These are phyloP conservation scores for Steinernema feltiae DNA, from an alignment of 1,140 invertebrate genomes.

Conservation along the genomic window DNA sequence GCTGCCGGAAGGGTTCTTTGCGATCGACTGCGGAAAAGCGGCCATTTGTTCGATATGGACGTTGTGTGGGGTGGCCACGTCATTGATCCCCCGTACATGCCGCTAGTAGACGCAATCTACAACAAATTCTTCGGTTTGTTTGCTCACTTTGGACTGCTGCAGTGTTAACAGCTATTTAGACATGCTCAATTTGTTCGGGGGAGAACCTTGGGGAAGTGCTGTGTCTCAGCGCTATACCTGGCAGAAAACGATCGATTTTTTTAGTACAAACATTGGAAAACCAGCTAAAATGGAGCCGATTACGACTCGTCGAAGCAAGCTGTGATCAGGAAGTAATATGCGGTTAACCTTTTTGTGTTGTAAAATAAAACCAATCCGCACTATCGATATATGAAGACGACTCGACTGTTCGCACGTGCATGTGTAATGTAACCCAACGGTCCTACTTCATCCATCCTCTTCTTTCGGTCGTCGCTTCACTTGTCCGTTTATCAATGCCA, in stretches of 20 bases:
- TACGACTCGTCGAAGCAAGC: not conserved
- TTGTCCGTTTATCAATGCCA: conserved; percentile 6
- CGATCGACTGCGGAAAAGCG: not conserved
- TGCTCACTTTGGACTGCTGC: not conserved
- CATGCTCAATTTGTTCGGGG: conserved; percentile 3
- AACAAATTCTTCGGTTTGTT: not conserved
- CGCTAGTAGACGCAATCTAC: not conserved
- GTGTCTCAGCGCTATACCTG: not conserved
- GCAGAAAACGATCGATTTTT: conserved; percentile 9
- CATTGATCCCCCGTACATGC: not conserved
- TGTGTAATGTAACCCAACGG: conserved; percentile 10
- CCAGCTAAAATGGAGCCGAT: not conserved
- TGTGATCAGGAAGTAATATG: not conserved
- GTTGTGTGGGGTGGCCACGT: not conserved
- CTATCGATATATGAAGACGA: not conserved
- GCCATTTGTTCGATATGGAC: not conserved
- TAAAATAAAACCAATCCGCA: not conserved
- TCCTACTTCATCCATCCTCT: not conserved
- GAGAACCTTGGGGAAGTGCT: not conserved
- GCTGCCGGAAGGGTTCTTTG: not conserved
- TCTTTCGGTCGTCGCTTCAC: not conserved
- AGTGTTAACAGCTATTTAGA: not conserved
- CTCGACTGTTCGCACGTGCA: not conserved
- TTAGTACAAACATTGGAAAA: not conserved
- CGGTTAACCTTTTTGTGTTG: not conserved